Base-by-base conservation (phyloP, 2,888 invertebrate genomes). In the Eupithecia pulchellata region DNA sequence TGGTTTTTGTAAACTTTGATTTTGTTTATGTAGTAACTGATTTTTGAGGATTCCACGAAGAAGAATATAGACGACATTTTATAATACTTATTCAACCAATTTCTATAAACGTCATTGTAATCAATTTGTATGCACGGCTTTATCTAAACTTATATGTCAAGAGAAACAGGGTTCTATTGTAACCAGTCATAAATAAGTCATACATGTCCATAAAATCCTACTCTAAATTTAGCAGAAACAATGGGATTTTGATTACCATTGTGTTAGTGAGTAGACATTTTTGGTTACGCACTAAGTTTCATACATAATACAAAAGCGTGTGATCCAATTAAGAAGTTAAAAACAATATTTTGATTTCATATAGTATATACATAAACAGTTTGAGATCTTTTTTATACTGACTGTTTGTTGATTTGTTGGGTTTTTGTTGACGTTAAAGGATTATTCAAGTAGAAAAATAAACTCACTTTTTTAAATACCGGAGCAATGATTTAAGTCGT, bases 211-310 rank as follows among this genome's bases (percentile, higher is more conserved):
- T 60, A 69, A 20, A 25, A 34, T 8, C 13, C 5, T 13, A 61
- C 61, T 57, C 29, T 57, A 34, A 61, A 61, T 20, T 36, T 61
- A 20, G n/a, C 58, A 64, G 60, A 69, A 39, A 68, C 69, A 69
- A 69, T 69, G 42, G 57, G 13, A 17, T 42, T 60, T n/a, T 30
- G 20, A 29, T 17, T 5, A 30, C 58, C n/a, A n/a, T n/a, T n/a
- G n/a, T n/a, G n/a, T n/a, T n/a, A n/a, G n/a, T n/a, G n/a, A n/a
- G n/a, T n/a, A n/a, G n/a, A n/a, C n/a, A 29, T 9, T 57, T 6
- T 29, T 29, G 8, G 6, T 29, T 8, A 17, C 27, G 55, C 57
- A 29, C 27, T 29, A 17, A 57, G 29, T 57, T 17, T 29, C 20
- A 47, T 47, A 20, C 47, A 20, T 47, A 47, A 20, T 20, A 20